Percentiles rank a stretch among this genome's conserved stretches.
phyloP scores from a whole-genome alignment of 2,888 invertebrate genomes.

The Entomobrya proxima region DNA sequence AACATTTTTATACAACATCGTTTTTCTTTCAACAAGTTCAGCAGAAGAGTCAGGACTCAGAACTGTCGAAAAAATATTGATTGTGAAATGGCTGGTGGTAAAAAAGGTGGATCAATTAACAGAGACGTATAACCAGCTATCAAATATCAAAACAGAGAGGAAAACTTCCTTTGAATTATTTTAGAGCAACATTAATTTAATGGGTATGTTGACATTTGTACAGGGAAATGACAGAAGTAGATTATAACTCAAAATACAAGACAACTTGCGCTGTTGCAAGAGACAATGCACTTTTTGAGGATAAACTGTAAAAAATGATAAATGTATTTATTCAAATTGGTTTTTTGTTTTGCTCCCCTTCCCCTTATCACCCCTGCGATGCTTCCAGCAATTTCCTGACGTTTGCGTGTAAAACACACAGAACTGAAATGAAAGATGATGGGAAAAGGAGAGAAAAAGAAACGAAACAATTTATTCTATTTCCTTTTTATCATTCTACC shows the following conservation, averaged over 20 bases:
- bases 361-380: background rate
- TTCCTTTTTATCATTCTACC: background rate
- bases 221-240: background rate
- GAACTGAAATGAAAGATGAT: background rate
- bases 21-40: constrained; percentile 6
- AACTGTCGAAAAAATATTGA: constrained; percentile 28
- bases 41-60: background rate
- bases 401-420: background rate
- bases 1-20: background rate
- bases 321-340: constrained; percentile 5
- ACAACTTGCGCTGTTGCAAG: background rate
- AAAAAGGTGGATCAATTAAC: constrained; percentile 39
- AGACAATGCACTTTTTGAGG: background rate
- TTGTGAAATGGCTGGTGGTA: background rate
- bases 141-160: background rate
- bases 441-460: background rate
- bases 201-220: constrained; percentile 29
- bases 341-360: background rate
- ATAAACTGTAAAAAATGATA: background rate
- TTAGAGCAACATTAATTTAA: constrained; percentile 33
- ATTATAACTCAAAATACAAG: background rate
- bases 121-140: constrained; percentile 25
- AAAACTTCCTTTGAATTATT: constrained; percentile 14
- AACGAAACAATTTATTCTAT: background rate
- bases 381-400: background rate